phyloP scores from a whole-genome alignment of 2,797 vertebrate genomes.

The Epinephelus malabaricus region DNA sequence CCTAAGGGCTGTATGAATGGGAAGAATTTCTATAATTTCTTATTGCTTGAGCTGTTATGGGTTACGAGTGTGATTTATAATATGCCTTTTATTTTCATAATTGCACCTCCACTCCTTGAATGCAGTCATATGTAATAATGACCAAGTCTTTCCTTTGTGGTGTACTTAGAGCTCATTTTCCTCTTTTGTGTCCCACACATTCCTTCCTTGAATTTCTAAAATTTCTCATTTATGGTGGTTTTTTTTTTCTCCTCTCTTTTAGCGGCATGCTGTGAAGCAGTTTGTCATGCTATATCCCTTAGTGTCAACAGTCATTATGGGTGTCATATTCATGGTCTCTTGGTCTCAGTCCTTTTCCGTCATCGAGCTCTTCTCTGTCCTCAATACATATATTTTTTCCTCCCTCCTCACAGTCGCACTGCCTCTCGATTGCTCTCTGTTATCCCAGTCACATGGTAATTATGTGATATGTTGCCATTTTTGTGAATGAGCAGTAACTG shows the following conservation, averaged over 20 bases:
- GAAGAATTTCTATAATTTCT: slow-evolving; percentile 61
- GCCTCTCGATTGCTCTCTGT: slow-evolving; percentile 1
- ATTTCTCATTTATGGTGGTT: slow-evolving; percentile 23
- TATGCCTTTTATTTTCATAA: slow-evolving; percentile 77
- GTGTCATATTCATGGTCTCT: slow-evolving; percentile 20
- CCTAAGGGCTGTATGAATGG: slow-evolving; percentile 51
- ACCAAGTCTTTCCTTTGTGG: slow-evolving; percentile 23
- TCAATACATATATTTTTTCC: not conserved
- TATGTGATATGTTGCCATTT: slow-evolving; percentile 14
- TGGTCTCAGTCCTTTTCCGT: not conserved
- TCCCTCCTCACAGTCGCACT: not conserved
- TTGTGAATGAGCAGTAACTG: slow-evolving; percentile 4
- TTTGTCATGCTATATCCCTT: slow-evolving; percentile 14
- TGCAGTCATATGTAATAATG: slow-evolving; percentile 64
- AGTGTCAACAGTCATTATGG: slow-evolving; percentile 34
- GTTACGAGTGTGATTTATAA: slow-evolving; percentile 75
- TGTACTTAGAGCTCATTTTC: slow-evolving; percentile 24
- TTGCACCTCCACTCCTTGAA: slow-evolving; percentile 56
- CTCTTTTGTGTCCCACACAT: slow-evolving; percentile 14
- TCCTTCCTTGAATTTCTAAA: not conserved
- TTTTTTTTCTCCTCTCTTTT: slow-evolving; percentile 2
- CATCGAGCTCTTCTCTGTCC: not conserved
- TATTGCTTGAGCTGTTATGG: slow-evolving; percentile 66
- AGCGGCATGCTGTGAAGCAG: slow-evolving; percentile 21
- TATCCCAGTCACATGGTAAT: not conserved